Percentiles rank a stretch among this genome's conserved stretches.
Evolutionary conservation across 2,888 invertebrate species (phyloP).

Genomic region (Drosophila recens): DNA sequence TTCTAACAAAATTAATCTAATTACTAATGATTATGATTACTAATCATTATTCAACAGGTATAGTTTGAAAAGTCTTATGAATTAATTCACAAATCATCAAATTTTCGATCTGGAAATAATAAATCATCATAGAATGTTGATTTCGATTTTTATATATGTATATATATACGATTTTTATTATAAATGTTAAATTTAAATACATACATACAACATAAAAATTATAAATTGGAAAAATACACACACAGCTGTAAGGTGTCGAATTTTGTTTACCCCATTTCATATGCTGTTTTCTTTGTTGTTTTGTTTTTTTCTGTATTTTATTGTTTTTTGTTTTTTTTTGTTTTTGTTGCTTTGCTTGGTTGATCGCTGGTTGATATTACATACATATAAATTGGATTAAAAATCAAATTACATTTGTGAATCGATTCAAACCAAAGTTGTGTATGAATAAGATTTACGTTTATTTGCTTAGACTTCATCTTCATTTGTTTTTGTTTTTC

Average conservation of each 20-base stretch:
- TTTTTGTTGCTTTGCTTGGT: conserved; percentile 52
- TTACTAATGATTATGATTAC: too few relatives aligned
- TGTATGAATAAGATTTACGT: conserved; percentile 52
- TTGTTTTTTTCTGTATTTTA: conserved; percentile 16
- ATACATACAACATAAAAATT: conserved; percentile 82
- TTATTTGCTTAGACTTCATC: conserved; percentile 47
- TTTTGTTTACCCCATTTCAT: conserved; percentile 24
- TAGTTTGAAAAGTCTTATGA: too few relatives aligned
- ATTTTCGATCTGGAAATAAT: too few relatives aligned
- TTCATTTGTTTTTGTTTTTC: conserved; percentile 21
- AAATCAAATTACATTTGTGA: conserved; percentile 49
- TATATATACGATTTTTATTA: conserved; percentile 78
- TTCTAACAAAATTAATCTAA: too few relatives aligned
- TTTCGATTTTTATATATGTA: conserved; percentile 48
- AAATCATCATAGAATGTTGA: too few relatives aligned
- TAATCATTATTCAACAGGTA: too few relatives aligned
- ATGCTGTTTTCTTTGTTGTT: conserved; percentile 34
- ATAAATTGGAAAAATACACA: conserved; percentile 75
- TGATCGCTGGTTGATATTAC: conserved; percentile 51
- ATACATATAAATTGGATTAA: conserved; percentile 33
- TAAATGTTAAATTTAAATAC: conserved; percentile 79
- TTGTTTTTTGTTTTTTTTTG: conserved; percentile 15
- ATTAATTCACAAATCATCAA: too few relatives aligned
- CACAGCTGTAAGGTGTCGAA: conserved; percentile 54
- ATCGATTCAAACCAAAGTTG: conserved; percentile 57